Evolutionary conservation across 1,140 invertebrate genomes (phyloP).

Genomic region (Lanistes nyassanus): DNA sequence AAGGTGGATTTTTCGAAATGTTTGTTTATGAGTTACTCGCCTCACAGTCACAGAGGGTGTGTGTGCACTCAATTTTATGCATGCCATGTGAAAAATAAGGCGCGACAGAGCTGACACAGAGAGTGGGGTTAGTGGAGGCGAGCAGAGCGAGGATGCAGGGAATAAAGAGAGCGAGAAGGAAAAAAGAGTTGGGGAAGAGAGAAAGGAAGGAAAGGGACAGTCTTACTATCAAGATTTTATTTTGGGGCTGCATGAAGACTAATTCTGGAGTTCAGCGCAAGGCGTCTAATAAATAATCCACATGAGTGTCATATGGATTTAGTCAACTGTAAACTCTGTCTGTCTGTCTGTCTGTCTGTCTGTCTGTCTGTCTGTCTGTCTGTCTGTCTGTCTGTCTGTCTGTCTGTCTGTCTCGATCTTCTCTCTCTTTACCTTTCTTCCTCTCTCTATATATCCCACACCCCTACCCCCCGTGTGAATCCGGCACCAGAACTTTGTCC

Average conservation of each 20-base stretch:
- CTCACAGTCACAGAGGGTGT: background rate
- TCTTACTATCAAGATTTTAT: background rate
- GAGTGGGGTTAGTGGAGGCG: too few relatives aligned
- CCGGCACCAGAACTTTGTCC: too few relatives aligned
- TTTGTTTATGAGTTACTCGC: background rate
- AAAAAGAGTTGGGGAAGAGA: background rate
- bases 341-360: background rate
- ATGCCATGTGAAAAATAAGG: background rate
- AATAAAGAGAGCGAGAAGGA: background rate
- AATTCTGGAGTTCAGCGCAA: background rate
- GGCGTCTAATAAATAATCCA: background rate
- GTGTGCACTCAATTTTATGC: background rate
- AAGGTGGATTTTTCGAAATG: background rate
- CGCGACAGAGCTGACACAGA: background rate
- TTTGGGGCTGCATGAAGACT: background rate
- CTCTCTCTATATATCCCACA: too few relatives aligned
- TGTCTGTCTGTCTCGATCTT: constrained; percentile 5
- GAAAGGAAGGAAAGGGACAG: background rate
- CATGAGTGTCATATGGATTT: background rate
- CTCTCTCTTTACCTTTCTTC: background rate
- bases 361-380: constrained; percentile 1
- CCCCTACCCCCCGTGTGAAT: too few relatives aligned
- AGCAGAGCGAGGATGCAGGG: too few relatives aligned
- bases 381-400: background rate
- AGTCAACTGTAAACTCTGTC: too few relatives aligned